phyloP scores from a whole-genome alignment of 2,888 invertebrate genomes.

The Papilio gigon region DNA sequence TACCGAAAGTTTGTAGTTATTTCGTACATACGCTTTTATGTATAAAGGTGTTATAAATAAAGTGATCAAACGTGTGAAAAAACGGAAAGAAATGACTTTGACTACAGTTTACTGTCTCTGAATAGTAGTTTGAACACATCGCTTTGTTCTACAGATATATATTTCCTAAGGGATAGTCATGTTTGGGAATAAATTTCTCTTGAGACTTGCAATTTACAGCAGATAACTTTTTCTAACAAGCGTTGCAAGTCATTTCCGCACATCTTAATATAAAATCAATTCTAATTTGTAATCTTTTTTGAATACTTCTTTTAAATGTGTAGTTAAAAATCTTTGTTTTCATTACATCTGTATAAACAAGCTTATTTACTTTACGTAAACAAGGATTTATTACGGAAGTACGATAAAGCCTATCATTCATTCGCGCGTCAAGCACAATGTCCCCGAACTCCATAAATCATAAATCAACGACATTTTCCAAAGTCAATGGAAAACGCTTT shows the following conservation, averaged over 20 bases:
- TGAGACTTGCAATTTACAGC: neutral
- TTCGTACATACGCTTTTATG: constrained; percentile 6
- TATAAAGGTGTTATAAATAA: neutral
- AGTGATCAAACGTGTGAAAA: neutral
- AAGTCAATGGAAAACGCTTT: constrained; percentile 25
- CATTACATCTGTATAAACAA: neutral
- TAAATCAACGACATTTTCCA: constrained; percentile 16
- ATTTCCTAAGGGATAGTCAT: neutral
- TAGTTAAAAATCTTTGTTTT: neutral
- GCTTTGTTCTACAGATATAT: neutral
- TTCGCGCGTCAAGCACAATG: constrained; percentile 15
- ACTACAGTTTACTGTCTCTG: neutral
- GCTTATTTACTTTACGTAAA: constrained; percentile 19
- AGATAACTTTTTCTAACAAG: neutral
- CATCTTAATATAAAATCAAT: no score
- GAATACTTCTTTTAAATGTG: no score
- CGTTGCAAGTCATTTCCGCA: no score
- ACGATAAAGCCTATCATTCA: constrained; percentile 17
- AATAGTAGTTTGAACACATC: neutral
- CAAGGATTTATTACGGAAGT: constrained; percentile 3
- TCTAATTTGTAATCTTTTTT: no score
- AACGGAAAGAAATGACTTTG: neutral
- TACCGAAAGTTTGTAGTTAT: constrained; percentile 17
- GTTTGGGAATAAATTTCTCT: neutral
- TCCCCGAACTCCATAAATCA: constrained; percentile 18